Evolutionary conservation across 1,140 invertebrate species (phyloP), one percentile per base, ranked within the genome.

Genomic region (Pseudomyrmex gracilis): DNA sequence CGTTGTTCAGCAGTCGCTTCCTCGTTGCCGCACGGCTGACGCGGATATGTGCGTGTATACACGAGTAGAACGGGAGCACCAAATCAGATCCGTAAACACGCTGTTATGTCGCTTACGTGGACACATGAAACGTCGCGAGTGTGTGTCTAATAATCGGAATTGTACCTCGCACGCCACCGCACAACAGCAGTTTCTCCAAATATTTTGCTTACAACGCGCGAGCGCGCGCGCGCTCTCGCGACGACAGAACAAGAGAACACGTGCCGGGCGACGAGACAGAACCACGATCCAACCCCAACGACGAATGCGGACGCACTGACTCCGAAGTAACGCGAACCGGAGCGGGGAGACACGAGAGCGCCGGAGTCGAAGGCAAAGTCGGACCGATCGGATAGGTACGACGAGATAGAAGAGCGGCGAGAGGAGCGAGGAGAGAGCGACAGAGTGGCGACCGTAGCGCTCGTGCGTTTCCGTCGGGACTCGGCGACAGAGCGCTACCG

Each of bases 261-360:
- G 80, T 82, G 87, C 82, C 55, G 24, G 24, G 22, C 20, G 17
- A 4, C 1, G 55, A 9, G 3, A 24, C 3, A 34, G 24, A 20
- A 17, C 24, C 49, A 58, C 67, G 45, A 87, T 51, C 87, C 82
- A 63, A 70, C 73, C 85, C 61, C 82, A 58, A 84, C 83, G 64
- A 67, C 80, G 85, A 73, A 63, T 84, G 85, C 78, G 83, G 60
- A 89, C 91, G 76, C 76, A 92, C 91, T 92, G 90, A 82, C 60
- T 71, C 57, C 73, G 64, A 77, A 10, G 66, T 22, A 49, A 88
- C 87, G 76, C 86, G 85, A 88, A 63, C 13, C 17, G 80, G 60
- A 66, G 49, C 67, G 84, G 61, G 73, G 74, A 61, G 55, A 63
- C 73, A 61, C 68, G 85, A 87, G 64, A 63, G 68, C 74, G 51